Evolutionary conservation across 2,888 invertebrate species (phyloP), one percentile per base, ranked within the genome.

Genomic region (Halictus quadricinctus): DNA sequence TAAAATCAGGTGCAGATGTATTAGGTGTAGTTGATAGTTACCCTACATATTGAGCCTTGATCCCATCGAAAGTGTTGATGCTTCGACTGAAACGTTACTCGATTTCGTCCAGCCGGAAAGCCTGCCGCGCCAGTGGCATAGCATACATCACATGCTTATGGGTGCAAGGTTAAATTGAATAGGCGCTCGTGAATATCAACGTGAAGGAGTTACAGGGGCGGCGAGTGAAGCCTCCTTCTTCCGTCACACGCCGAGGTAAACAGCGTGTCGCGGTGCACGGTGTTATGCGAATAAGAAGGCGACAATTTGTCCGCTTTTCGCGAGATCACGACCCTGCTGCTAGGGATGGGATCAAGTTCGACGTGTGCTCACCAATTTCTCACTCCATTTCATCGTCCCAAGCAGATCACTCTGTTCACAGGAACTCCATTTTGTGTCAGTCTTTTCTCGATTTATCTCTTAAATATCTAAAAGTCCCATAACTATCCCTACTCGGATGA

Each of bases 221-320:
- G 77, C 21, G 72, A 75, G 72, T 82, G 69, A 66, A 86, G 84
- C 78, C 72, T 77, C 78, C 84, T 86, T 86, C 84, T 86, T 86
- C 80, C 80, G 66, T 78, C 60, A 79, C 78, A 81, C 58, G 80
- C 77, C 84, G 77, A 73, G 60, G 79, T 81, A 70, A 84, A 48
- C 81, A 76, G 73, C 70, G 76, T 29, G 41, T 3, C 41, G 69
- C 41, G 69, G 69, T 76, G 72, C 12, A 29, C 29, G 29, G 29
- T 29, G 29, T 29, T 29, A 18, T 72, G 69, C 84, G 78, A 72
- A 73, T 64, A 84, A 81, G 72, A 82, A 77, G 77, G 66, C 73
- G 70, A 76, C 70, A 80, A 43, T 83, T 79, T 80, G 66, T 58
- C 54, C 77, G 66, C 18, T 25, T 60, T 69, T 18, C 18, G 29